phyloP scores from a whole-genome alignment of 1,140 invertebrate genomes.

The Camponotus pennsylvanicus region DNA sequence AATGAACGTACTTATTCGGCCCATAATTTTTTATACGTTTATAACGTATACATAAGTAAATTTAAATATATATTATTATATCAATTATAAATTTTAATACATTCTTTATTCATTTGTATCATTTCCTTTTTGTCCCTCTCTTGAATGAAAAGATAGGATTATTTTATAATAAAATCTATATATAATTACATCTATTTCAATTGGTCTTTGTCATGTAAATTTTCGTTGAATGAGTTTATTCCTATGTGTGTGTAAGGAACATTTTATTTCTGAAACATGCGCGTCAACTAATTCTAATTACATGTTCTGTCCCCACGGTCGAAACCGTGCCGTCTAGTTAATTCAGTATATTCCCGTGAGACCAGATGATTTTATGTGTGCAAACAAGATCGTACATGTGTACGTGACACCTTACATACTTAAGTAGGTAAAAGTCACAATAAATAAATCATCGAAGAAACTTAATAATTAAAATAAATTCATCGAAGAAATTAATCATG shows the following conservation, averaged over 20 bases:
- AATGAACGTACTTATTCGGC: background rate
- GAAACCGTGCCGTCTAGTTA: slow-evolving; percentile 45
- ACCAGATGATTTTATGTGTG: slow-evolving; percentile 30
- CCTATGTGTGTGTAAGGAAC: background rate
- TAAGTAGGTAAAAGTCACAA: slow-evolving; percentile 16
- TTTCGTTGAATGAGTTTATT: background rate
- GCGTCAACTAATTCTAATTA: slow-evolving; percentile 55
- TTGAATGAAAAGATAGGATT: background rate
- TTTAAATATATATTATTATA: background rate
- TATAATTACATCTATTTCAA: background rate
- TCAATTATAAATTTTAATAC: slow-evolving; percentile 3
- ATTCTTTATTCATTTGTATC: background rate
- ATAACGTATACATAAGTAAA: too few species aligned
- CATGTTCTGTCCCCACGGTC: slow-evolving; percentile 45
- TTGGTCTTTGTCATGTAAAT: background rate
- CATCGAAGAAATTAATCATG: background rate
- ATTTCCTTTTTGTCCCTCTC: background rate
- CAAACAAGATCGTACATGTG: slow-evolving; percentile 24
- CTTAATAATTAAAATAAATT: slow-evolving; percentile 5
- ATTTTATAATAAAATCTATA: background rate
- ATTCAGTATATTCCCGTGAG: slow-evolving; percentile 51
- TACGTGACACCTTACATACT: slow-evolving; percentile 31
- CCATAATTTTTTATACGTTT: background rate
- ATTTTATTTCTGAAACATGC: slow-evolving; percentile 40
- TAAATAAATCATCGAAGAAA: slow-evolving; percentile 26